Conservation (phyloP, 2,888 invertebrate species). For the Taenaris catops region DNA sequence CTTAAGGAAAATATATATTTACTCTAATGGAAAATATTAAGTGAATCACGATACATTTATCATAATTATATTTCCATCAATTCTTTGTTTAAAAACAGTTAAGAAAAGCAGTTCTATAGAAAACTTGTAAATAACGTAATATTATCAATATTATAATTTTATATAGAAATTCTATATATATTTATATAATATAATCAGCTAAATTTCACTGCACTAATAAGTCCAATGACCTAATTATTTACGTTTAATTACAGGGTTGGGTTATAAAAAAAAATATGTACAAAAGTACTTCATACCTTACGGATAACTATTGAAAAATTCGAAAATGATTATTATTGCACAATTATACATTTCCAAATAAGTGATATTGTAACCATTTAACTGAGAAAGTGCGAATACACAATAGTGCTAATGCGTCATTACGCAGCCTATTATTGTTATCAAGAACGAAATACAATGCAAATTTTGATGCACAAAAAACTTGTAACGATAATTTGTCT, state of each 20-base stretch:
- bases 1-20: neutral
- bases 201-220: no score
- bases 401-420: no score
- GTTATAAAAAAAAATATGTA: slow-evolving; percentile 13
- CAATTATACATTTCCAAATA: slow-evolving; percentile 15
- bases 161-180: slow-evolving; percentile 36
- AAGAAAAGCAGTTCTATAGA: neutral
- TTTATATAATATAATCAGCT: slow-evolving; percentile 34
- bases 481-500: no score
- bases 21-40: neutral
- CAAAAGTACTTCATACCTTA: slow-evolving; percentile 10
- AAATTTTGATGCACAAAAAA: no score
- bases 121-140: neutral
- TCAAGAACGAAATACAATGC: no score
- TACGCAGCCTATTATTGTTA: no score
- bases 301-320: slow-evolving; percentile 16
- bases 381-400: neutral
- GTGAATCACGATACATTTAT: no score
- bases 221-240: no score
- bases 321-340: slow-evolving; percentile 22
- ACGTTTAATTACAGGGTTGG: slow-evolving; percentile 3
- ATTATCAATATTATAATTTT: no score
- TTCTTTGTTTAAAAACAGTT: no score
- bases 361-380: slow-evolving; percentile 5
- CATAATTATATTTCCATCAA: no score